Conservation (phyloP, 2,113 vertebrate genomes). For the Cairina moschata region DNA sequence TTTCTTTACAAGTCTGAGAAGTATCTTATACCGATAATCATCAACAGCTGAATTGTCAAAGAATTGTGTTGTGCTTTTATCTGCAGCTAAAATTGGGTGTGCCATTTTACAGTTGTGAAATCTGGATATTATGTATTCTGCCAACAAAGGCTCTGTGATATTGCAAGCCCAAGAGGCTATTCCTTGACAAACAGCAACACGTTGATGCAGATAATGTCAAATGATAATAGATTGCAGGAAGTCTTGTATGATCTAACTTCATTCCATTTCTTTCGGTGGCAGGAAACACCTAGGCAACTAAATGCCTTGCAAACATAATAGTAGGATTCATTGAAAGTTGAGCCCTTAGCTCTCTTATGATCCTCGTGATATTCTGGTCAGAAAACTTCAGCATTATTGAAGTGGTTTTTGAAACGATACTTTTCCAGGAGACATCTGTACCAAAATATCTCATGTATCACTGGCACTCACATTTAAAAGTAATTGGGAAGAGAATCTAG, state of each 20-base stretch:
- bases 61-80: background rate
- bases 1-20: constrained; percentile 15
- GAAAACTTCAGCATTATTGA: background rate
- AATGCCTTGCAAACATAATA: background rate
- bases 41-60: background rate
- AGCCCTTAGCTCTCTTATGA: background rate
- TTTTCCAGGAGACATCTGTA: background rate
- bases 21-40: background rate
- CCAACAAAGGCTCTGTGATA: background rate
- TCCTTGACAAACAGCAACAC: background rate
- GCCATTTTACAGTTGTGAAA: background rate
- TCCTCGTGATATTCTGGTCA: background rate
- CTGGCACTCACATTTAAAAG: background rate
- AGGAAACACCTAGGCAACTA: background rate
- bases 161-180: background rate
- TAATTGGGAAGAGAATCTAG: background rate
- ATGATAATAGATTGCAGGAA: background rate
- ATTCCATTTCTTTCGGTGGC: background rate
- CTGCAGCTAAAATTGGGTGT: background rate
- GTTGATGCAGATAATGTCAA: background rate
- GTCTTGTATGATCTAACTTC: background rate
- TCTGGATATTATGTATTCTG: background rate
- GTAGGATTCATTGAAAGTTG: background rate
- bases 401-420: background rate
- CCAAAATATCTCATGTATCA: background rate